phyloP scores from a whole-genome alignment of 2,888 invertebrate genomes.

The Perithous albicinctus region DNA sequence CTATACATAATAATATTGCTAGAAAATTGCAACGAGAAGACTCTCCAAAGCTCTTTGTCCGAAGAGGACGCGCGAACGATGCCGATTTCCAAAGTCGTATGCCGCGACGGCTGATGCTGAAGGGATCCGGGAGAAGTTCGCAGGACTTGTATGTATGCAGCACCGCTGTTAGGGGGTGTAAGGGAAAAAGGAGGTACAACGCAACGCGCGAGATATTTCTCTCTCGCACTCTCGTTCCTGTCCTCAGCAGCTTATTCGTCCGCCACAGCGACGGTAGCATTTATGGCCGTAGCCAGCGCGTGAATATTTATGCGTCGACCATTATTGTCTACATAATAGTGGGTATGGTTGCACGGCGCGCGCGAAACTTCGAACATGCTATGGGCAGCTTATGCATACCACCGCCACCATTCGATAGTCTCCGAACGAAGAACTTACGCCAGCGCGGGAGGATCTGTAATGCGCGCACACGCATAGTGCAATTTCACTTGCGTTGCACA shows the following conservation, averaged over 20 bases:
- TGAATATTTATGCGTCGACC: conserved; percentile 84
- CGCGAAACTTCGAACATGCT: conserved; percentile 41
- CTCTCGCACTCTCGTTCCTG: conserved; percentile 32
- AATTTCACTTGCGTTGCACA: conserved; percentile 10
- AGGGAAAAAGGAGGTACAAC: conserved; percentile 8
- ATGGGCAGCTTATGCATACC: conserved; percentile 38
- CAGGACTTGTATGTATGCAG: not conserved
- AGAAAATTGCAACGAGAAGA: conserved; percentile 12
- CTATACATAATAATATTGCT: conserved; percentile 11
- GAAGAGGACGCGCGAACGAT: not conserved
- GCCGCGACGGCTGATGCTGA: not conserved
- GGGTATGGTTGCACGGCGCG: conserved; percentile 68
- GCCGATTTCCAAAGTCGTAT: conserved; percentile 12
- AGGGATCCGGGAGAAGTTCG: conserved; percentile 2
- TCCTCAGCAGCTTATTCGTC: conserved; percentile 48
- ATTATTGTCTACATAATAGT: conserved; percentile 83
- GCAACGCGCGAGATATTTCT: conserved; percentile 39
- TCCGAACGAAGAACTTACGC: conserved; percentile 8
- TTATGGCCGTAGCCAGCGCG: conserved; percentile 81
- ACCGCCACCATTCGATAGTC: conserved; percentile 33
- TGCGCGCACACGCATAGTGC: conserved; percentile 1
- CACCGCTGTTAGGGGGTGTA: not conserved
- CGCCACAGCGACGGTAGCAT: conserved; percentile 79
- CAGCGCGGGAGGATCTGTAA: conserved; percentile 11
- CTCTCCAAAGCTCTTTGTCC: conserved; percentile 15